Conservation (phyloP, 2,888 invertebrate species). For the Leptinotarsa haldemani region DNA sequence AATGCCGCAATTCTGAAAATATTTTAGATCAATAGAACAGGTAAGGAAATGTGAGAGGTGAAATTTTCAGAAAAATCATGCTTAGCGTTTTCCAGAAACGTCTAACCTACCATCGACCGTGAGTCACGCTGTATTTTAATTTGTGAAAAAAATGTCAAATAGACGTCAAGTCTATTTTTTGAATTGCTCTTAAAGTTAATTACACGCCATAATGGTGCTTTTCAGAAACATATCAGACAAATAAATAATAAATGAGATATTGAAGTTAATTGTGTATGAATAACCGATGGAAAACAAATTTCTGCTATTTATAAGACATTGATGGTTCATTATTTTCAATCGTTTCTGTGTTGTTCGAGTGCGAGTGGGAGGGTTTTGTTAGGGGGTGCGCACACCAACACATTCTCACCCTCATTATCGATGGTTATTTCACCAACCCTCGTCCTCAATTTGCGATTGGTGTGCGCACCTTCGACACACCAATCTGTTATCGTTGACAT, state of each 20-base stretch:
- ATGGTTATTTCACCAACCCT: background rate
- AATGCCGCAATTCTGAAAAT: too few species aligned
- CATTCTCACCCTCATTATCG: constrained; percentile 51
- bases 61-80: too few species aligned
- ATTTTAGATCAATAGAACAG: too few species aligned
- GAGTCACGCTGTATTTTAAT: too few species aligned
- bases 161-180: background rate
- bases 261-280: background rate
- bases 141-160: background rate
- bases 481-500: constrained; percentile 53
- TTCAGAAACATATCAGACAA: background rate
- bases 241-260: constrained; percentile 2
- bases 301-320: constrained; percentile 11
- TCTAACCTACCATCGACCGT: too few species aligned
- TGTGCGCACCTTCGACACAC: constrained; percentile 58
- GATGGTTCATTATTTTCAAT: constrained; percentile 37
- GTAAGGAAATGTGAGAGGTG: too few species aligned
- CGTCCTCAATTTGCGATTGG: constrained; percentile 47
- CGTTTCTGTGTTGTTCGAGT: constrained; percentile 36
- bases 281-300: constrained; percentile 1
- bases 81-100: too few species aligned
- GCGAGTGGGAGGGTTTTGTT: constrained; percentile 49
- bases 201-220: constrained; percentile 4
- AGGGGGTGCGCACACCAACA: constrained; percentile 65
- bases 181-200: background rate